Conservation (phyloP, 2,797 vertebrate species). For the Enteromius unitaeniatus region DNA sequence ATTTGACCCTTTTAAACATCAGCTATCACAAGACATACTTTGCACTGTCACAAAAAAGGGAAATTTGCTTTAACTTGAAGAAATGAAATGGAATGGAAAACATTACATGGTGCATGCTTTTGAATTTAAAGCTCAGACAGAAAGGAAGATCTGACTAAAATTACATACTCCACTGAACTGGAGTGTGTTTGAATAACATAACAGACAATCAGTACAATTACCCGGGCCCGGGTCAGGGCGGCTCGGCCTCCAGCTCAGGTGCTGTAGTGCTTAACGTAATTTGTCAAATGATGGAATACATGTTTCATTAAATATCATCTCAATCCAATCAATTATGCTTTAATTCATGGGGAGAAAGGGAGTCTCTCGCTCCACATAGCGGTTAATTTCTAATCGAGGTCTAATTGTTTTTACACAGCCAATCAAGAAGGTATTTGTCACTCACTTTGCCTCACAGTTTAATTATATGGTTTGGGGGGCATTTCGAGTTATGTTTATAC, state of each 20-base stretch:
- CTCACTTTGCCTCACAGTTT: constrained; percentile 34
- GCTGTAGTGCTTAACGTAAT: constrained; percentile 42
- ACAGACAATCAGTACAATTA: constrained; percentile 38
- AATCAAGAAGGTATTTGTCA: constrained; percentile 47
- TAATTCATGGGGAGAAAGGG: constrained; percentile 46
- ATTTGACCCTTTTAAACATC: constrained; percentile 35
- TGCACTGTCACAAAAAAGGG: constrained; percentile 10
- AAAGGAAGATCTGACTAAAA: constrained; percentile 7
- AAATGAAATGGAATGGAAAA: constrained; percentile 34
- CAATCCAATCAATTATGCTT: constrained; percentile 55
- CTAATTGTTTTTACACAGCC: constrained; percentile 54
- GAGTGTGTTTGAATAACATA: constrained; percentile 31
- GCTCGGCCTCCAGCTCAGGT: constrained; percentile 47
- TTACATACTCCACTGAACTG: constrained; percentile 10
- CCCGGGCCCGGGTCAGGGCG: not conserved
- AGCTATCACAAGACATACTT: constrained; percentile 18
- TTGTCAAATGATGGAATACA: constrained; percentile 58
- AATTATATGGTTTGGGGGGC: constrained; percentile 31
- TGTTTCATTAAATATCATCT: constrained; percentile 57
- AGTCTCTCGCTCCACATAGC: constrained; percentile 50
- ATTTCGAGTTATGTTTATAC: constrained; percentile 5
- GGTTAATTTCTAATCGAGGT: constrained; percentile 51
- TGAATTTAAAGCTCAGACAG: constrained; percentile 4
- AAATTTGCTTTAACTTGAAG: not conserved
- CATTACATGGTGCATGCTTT: not conserved